A percentile compares a stretch with the other conserved stretches of the same genome.
Evolutionary conservation across 2,797 vertebrate genomes (phyloP).

Genomic region (Aotus griseimembra): DNA sequence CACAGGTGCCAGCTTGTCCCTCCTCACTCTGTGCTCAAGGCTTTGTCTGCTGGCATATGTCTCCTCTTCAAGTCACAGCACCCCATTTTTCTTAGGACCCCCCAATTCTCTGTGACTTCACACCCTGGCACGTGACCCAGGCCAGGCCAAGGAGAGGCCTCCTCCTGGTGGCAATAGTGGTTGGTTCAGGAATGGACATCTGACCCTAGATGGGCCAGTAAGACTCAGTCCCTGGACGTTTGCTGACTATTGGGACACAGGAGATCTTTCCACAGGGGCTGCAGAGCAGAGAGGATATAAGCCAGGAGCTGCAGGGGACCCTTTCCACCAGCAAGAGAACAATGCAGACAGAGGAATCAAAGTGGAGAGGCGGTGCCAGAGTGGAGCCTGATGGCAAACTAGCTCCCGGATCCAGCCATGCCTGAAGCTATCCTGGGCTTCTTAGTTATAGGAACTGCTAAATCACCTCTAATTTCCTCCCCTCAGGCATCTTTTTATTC

Average conservation of each 20-base stretch:
- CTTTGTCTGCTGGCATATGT: not conserved
- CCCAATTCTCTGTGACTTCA: not conserved
- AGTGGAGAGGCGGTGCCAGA: accelerated
- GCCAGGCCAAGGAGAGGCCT: not conserved
- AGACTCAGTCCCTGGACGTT: not conserved
- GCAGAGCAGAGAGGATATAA: not conserved
- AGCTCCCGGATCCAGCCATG: not conserved
- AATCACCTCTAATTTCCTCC: accelerated
- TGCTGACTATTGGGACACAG: not conserved
- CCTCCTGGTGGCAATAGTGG: not conserved
- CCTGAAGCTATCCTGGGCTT: not conserved
- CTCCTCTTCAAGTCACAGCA: not conserved
- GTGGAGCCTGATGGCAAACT: not conserved
- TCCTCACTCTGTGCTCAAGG: not conserved
- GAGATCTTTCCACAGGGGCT: not conserved
- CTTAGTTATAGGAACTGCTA: not conserved
- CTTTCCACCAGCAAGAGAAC: not conserved
- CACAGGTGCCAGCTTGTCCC: accelerated
- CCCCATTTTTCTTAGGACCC: not conserved
- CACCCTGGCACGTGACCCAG: too few species aligned
- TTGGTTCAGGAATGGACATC: too few species aligned
- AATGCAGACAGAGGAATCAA: accelerated
- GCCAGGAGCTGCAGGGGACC: not conserved
- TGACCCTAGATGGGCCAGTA: not conserved
- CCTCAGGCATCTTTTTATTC: too few species aligned